Evolutionary conservation across 2,797 vertebrate genomes (phyloP), one percentile per base, ranked within the genome.

Genomic region (Pseudotriccus pelzelni): DNA sequence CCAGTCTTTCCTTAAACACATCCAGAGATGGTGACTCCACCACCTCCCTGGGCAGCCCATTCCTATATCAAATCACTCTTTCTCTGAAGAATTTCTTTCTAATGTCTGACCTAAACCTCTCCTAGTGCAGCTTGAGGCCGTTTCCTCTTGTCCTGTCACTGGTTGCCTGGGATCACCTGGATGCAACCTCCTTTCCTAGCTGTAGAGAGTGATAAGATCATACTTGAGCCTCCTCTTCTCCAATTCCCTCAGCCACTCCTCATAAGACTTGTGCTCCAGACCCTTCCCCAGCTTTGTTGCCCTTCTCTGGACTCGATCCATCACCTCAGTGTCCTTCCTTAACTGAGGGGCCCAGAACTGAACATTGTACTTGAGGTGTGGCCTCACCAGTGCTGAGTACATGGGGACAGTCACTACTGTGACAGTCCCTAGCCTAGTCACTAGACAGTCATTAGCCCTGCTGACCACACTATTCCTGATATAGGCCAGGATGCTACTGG

Each of bases 351-450:
- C 39, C 32, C 39, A 44, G 20, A 56, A 30, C 14, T 70, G 50
- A 10, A 6, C 3, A 2, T 10, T 23, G 14, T 0, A 32, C 4
- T 41, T 1, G 3, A 59, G 34, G 4, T 17, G 39, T 0, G 1
- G 28, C 58, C 43, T 70, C 50, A 16, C 17, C 4, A 2, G 18
- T 12, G 72, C n/a, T 0, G 0, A 58, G 28, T 22, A 23, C n/a
- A 41, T 18, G 2, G 32, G 23, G 7, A 22, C 4, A 10, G 4
- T 70, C 28, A 3, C 27, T 52, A 10, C 37, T 37, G 37, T 37
- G 37, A 37, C 37, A 37, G 37, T 37, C 37, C 37, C 37, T 37
- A 37, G 37, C 37, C 37, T 37, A 37, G 8, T 37, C 37, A 10
- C 37, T 37, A 37, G 37, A 37, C 37, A 37, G 37, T 37, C 18